These are phyloP conservation scores for Silurus lanzhouensis DNA, from an alignment of 2,797 vertebrate genomes.

Conservation along the genomic window DNA sequence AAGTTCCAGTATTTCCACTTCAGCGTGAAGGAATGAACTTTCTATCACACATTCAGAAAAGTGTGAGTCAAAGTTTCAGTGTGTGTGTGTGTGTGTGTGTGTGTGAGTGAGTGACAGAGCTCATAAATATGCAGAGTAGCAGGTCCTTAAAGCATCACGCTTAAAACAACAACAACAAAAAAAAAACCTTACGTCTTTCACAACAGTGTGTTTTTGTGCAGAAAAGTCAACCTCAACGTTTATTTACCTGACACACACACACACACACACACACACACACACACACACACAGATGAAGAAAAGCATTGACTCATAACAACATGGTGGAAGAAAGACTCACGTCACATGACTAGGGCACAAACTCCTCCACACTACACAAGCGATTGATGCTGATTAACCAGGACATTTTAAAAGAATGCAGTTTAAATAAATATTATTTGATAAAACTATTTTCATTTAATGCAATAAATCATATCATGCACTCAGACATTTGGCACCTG, in stretches of 20 bases:
- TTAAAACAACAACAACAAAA: not conserved
- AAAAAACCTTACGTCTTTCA: not conserved
- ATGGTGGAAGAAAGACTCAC: too few species aligned
- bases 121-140: conserved; percentile 42
- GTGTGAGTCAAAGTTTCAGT: conserved; percentile 2
- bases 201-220: not conserved
- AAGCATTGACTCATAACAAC: not conserved
- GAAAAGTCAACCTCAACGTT: not conserved
- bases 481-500: not conserved
- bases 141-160: conserved; percentile 25
- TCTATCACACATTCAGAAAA: not conserved
- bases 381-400: too few species aligned
- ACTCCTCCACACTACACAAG: too few species aligned
- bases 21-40: not conserved
- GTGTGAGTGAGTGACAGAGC: conserved; percentile 1
- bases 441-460: not conserved
- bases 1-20: conserved; percentile 6
- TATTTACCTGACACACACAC: not conserved
- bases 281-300: not conserved
- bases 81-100: conserved; percentile 10
- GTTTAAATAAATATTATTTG: not conserved
- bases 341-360: too few species aligned
- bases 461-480: not conserved
- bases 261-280: too few species aligned
- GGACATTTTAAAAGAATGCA: too few species aligned